A percentile compares a stretch with the other conserved stretches of the same genome.
Conservation (phyloP, 1,140 invertebrate genomes). For the Branchinecta lindahli region DNA sequence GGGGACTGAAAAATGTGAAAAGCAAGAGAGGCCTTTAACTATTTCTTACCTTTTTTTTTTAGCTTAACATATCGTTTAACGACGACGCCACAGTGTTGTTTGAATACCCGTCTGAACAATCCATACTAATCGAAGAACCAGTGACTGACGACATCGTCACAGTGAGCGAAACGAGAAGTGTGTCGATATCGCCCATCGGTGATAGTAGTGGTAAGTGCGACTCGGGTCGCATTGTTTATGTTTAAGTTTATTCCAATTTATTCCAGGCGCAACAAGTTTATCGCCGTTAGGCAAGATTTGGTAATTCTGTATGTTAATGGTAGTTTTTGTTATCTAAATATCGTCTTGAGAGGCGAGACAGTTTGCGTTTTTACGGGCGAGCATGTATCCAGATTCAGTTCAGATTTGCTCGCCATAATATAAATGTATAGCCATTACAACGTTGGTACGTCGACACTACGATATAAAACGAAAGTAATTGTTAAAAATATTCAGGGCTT, state of each 20-base stretch:
- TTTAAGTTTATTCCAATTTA: not conserved
- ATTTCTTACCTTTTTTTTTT: constrained; percentile 28
- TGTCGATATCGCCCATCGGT: not conserved
- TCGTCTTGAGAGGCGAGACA: not conserved
- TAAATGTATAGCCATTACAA: too few species aligned
- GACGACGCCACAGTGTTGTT: constrained; percentile 61
- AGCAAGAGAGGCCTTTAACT: too few species aligned
- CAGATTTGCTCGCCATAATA: too few species aligned
- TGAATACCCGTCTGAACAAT: constrained; percentile 71
- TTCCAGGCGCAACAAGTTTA: not conserved
- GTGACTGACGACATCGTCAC: constrained; percentile 3
- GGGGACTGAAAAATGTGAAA: too few species aligned
- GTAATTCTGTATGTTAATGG: not conserved
- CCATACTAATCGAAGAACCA: constrained; percentile 39
- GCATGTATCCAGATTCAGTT: too few species aligned
- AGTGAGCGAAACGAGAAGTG: not conserved
- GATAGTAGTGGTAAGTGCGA: constrained; percentile 8
- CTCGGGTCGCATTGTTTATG: not conserved
- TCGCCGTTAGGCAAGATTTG: not conserved
- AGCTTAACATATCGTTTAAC: constrained; percentile 70
- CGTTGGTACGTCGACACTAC: too few species aligned
- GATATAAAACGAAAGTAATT: too few species aligned
- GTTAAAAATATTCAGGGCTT: too few species aligned
- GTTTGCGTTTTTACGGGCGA: not conserved
- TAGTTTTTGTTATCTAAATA: not conserved